These are phyloP conservation scores for Periophthalmus modestus DNA, from an alignment of 2,113 vertebrate genomes.

Conservation along the genomic window DNA sequence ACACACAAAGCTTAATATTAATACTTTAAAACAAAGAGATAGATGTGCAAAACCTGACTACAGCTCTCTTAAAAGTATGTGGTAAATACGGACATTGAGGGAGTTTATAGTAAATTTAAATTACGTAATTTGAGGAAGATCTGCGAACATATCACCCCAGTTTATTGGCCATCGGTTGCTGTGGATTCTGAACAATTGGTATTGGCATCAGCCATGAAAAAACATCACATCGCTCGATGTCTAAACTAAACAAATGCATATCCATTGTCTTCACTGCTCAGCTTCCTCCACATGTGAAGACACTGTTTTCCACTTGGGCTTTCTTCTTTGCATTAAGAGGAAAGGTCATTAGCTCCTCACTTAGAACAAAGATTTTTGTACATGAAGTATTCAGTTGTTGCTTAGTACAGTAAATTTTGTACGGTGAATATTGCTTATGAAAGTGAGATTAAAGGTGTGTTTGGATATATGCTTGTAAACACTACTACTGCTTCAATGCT, in stretches of 20 bases:
- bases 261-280: constrained; percentile 44
- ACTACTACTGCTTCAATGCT: neutral
- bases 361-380: neutral
- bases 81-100: too few relatives aligned
- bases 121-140: too few relatives aligned
- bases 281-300: constrained; percentile 16
- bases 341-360: neutral
- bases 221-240: too few relatives aligned
- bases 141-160: too few relatives aligned
- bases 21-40: too few relatives aligned
- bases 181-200: too few relatives aligned
- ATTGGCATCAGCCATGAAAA: too few relatives aligned
- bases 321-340: neutral
- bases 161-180: too few relatives aligned
- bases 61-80: too few relatives aligned
- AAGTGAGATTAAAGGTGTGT: neutral
- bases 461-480: neutral
- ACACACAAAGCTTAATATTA: too few relatives aligned
- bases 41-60: too few relatives aligned
- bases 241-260: constrained; percentile 22
- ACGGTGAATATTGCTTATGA: neutral
- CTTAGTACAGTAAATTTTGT: neutral
- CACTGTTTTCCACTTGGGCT: constrained; percentile 22
- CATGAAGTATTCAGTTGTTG: neutral
- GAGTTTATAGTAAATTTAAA: too few relatives aligned